Percentiles rank a stretch among this genome's conserved stretches.
phyloP scores from a whole-genome alignment of 1,140 invertebrate genomes.

The Myzus persicae region DNA sequence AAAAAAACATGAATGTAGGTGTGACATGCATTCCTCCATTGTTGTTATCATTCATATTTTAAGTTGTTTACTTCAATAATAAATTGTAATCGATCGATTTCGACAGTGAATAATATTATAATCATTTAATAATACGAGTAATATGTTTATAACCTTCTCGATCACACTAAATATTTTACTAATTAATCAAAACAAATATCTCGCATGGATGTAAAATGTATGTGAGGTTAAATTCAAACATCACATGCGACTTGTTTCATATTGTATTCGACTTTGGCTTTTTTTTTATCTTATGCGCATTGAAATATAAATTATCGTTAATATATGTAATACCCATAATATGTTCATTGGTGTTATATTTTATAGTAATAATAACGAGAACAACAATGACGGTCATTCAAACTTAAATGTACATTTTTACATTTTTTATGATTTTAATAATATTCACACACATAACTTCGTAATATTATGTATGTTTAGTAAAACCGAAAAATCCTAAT shows the following conservation, averaged over 20 bases:
- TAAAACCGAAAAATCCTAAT: not conserved
- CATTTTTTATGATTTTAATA: no score
- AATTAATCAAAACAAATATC: not conserved
- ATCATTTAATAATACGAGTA: not conserved
- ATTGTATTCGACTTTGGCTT: not conserved
- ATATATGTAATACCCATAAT: not conserved
- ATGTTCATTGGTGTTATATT: not conserved
- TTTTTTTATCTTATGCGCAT: not conserved
- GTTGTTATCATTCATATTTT: not conserved
- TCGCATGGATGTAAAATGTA: not conserved
- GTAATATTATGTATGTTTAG: not conserved
- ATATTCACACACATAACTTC: not conserved
- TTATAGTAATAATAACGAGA: not conserved
- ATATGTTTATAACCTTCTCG: not conserved
- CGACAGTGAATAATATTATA: not conserved
- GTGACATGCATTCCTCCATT: not conserved
- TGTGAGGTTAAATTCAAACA: not conserved
- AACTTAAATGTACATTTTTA: not conserved
- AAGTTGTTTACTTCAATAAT: not conserved
- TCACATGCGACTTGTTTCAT: not conserved
- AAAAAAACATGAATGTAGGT: not conserved
- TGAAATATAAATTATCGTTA: not conserved
- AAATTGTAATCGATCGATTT: not conserved
- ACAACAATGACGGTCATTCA: not conserved
- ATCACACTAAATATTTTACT: not conserved